Percentiles rank a stretch among this genome's conserved stretches.
phyloP scores from a whole-genome alignment of 2,113 vertebrate species.

The Carlito syrichta region DNA sequence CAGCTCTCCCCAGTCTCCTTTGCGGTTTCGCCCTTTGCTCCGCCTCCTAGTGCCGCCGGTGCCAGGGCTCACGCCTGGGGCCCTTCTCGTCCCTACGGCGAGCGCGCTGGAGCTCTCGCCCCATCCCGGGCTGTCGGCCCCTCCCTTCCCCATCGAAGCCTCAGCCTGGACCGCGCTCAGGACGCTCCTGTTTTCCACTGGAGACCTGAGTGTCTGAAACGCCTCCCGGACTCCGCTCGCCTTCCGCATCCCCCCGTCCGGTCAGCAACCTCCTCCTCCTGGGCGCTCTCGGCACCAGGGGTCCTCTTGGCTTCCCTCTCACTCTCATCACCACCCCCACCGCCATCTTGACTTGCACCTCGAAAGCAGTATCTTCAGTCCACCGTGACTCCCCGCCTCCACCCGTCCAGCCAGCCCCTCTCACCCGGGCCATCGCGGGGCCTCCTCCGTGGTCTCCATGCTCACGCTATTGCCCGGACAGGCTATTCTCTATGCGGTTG shows the following conservation, averaged over 20 bases:
- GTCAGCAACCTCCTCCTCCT: background rate
- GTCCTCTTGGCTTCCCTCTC: background rate
- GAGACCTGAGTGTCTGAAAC: background rate
- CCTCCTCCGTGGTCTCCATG: background rate
- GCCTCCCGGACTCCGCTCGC: background rate
- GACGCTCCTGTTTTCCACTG: rapidly evolving
- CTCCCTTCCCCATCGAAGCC: background rate
- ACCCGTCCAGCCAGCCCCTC: rapidly evolving
- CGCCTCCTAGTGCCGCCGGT: background rate
- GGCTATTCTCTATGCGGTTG: too few species aligned
- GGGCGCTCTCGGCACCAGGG: rapidly evolving
- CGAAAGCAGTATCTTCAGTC: rapidly evolving
- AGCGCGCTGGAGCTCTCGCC: background rate
- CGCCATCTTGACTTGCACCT: rapidly evolving
- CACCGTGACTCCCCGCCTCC: rapidly evolving
- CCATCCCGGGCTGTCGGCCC: background rate
- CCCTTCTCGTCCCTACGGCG: background rate
- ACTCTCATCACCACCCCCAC: rapidly evolving
- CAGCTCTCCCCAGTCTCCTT: background rate
- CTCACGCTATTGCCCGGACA: rapidly evolving
- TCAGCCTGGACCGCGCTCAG: background rate
- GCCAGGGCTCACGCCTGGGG: background rate
- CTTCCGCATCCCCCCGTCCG: background rate
- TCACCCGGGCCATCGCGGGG: rapidly evolving
- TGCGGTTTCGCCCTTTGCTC: background rate